Conservation (phyloP, 2,797 vertebrate genomes). For the Melanotaenia boesemani region DNA sequence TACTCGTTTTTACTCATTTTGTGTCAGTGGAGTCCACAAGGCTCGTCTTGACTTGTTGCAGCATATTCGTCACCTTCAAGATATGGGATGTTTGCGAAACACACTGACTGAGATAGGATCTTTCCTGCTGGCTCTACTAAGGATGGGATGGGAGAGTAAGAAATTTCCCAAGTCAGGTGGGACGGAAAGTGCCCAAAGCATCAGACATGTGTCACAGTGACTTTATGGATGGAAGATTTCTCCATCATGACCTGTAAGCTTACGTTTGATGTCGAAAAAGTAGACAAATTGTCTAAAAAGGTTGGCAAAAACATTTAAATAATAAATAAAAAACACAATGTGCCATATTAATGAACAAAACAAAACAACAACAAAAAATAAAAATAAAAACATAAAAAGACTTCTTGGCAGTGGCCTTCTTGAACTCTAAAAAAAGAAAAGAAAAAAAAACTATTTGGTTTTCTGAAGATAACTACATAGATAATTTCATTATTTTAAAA, state of each 20-base stretch:
- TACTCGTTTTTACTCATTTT: conserved; percentile 22
- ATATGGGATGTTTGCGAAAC: conserved; percentile 52
- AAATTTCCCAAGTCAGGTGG: not conserved
- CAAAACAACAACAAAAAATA: too few relatives aligned
- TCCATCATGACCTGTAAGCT: conserved; percentile 8
- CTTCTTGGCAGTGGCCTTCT: too few relatives aligned
- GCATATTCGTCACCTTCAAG: conserved; percentile 48
- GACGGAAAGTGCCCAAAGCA: not conserved
- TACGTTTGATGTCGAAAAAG: not conserved
- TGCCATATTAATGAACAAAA: too few relatives aligned
- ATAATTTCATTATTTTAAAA: too few relatives aligned
- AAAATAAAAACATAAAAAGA: too few relatives aligned
- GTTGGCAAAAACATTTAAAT: too few relatives aligned
- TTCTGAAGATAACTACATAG: too few relatives aligned
- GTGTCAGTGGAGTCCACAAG: conserved; percentile 34
- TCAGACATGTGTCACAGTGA: conserved; percentile 28
- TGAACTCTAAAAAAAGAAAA: too few relatives aligned
- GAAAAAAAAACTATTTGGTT: too few relatives aligned
- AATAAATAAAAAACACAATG: too few relatives aligned
- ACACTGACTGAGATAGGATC: not conserved
- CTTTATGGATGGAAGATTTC: conserved; percentile 1
- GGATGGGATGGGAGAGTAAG: not conserved
- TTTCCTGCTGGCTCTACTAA: not conserved
- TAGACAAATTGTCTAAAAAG: too few relatives aligned
- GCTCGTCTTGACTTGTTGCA: conserved; percentile 46